Conservation (phyloP, 2,888 invertebrate species). For the Dyspetes luteomarginatus region DNA sequence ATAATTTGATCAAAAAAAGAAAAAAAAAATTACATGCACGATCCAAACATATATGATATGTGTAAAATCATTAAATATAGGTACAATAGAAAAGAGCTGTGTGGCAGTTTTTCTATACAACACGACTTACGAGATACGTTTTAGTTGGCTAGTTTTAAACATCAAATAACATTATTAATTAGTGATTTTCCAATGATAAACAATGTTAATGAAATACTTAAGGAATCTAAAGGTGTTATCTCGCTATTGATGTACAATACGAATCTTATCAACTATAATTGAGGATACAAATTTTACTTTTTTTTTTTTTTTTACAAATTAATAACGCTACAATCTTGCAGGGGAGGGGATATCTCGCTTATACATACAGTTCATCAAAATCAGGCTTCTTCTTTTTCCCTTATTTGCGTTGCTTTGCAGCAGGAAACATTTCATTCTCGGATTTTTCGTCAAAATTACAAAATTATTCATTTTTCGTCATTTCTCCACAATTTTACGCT, state of each 20-base stretch:
- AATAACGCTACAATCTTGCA: background rate
- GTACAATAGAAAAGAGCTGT: conserved; percentile 32
- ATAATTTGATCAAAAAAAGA: background rate
- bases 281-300: conserved; percentile 21
- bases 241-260: conserved; percentile 29
- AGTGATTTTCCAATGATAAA: conserved; percentile 15
- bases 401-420: background rate
- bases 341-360: background rate
- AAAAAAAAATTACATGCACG: conserved; percentile 53
- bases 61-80: conserved; percentile 46
- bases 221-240: conserved; percentile 16
- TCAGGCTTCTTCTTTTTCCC: background rate
- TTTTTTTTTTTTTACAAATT: background rate
- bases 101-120: conserved; percentile 19
- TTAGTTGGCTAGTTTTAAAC: conserved; percentile 41
- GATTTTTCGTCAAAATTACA: background rate
- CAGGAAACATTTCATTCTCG: background rate
- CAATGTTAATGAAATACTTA: conserved; percentile 41
- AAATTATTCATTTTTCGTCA: background rate
- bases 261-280: conserved; percentile 23
- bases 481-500: background rate
- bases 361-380: background rate
- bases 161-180: conserved; percentile 39
- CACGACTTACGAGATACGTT: conserved; percentile 30
- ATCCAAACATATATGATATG: conserved; percentile 16